phyloP scores from a whole-genome alignment of 2,797 vertebrate species.

The Gadopsis bispinosus region DNA sequence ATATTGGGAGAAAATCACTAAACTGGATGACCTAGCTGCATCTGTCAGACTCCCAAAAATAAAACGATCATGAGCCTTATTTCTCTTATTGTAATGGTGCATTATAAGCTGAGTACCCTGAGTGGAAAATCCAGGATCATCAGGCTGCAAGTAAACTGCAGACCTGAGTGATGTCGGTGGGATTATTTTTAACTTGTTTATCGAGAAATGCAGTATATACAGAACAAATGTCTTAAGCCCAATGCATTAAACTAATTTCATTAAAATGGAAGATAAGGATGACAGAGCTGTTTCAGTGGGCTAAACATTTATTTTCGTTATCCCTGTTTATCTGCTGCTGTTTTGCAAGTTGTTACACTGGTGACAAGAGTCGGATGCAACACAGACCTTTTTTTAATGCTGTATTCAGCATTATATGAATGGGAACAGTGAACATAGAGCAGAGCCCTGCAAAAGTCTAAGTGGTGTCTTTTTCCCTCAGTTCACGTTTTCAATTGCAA shows the following conservation, averaged over 20 bases:
- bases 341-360: conserved; percentile 47
- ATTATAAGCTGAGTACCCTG: background rate
- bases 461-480: conserved; percentile 46
- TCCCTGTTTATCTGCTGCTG: conserved; percentile 35
- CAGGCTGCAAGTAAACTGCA: background rate
- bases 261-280: background rate
- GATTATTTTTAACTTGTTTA: background rate
- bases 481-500: conserved; percentile 66
- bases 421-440: conserved; percentile 20
- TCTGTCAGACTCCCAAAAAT: background rate
- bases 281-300: background rate
- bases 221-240: background rate
- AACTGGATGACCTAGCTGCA: conserved; percentile 31
- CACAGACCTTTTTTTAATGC: conserved; percentile 37
- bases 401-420: conserved; percentile 39
- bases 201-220: background rate
- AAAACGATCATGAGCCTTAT: background rate
- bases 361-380: conserved; percentile 51
- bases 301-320: conserved; percentile 10
- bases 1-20: conserved; percentile 26
- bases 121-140: background rate
- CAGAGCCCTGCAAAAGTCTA: conserved; percentile 40
- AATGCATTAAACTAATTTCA: background rate
- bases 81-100: background rate
- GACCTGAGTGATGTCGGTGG: background rate